A percentile compares a stretch with the other conserved stretches of the same genome.
Evolutionary conservation across 2,888 invertebrate genomes (phyloP).

Genomic region (Zaprionus lineosus): DNA sequence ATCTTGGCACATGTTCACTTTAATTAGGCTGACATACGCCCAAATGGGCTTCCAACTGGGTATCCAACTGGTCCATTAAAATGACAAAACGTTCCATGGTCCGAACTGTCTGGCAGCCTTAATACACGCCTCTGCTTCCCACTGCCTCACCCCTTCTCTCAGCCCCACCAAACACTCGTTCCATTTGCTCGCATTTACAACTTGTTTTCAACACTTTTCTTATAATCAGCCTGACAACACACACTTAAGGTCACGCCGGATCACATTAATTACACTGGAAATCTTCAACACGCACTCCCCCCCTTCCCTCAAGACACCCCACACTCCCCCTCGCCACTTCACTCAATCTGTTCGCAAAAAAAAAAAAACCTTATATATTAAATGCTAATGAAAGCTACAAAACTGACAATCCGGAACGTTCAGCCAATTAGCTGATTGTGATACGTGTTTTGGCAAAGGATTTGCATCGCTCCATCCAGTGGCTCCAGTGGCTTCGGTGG

Average conservation of each 20-base stretch:
- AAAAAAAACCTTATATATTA: too few relatives aligned
- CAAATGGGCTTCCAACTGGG: conserved; percentile 29
- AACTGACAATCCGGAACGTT: conserved; percentile 45
- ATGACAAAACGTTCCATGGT: conserved; percentile 58
- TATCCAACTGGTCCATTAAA: conserved; percentile 50
- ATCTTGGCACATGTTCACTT: conserved; percentile 77
- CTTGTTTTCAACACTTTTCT: conserved; percentile 74
- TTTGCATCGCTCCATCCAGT: too few relatives aligned
- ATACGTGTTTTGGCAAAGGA: conserved; percentile 74
- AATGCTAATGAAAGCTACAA: conserved; percentile 74
- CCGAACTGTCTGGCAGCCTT: conserved; percentile 10
- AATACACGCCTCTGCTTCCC: conserved; percentile 13
- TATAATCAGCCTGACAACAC: conserved; percentile 72
- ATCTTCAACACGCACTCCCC: conserved; percentile 62
- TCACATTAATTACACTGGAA: conserved; percentile 73
- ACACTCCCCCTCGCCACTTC: too few relatives aligned
- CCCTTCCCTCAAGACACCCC: too few relatives aligned
- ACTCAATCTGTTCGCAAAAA: too few relatives aligned
- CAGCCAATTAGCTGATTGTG: conserved; percentile 76
- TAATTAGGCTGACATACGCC: conserved; percentile 67
- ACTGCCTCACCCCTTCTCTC: too few relatives aligned
- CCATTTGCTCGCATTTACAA: conserved; percentile 64
- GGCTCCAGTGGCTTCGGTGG: conserved; percentile 12
- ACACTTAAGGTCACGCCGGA: conserved; percentile 70
- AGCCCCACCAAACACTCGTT: too few relatives aligned